Base-by-base conservation (phyloP, 2,113 vertebrate genomes). In the Dasypus novemcinctus region DNA sequence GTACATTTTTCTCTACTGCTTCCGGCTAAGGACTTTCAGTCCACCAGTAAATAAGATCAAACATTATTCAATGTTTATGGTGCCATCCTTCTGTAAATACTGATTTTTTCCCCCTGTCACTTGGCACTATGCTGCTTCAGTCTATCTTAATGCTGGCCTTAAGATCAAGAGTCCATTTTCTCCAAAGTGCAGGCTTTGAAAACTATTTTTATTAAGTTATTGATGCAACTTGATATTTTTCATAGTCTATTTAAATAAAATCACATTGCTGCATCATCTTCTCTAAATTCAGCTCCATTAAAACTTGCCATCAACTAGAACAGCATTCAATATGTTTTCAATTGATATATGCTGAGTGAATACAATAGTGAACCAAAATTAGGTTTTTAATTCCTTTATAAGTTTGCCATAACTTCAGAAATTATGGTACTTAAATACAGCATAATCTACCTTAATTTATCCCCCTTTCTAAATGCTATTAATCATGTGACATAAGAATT, bases 101-200 rank as follows among this genome's bases (percentile, higher is more conserved):
- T 87, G 93, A 92, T 94, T 96, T 97, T 97, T 96, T 95, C 18
- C 54, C 81, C 93, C 97, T n/a, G n/a, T 94, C 96, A 97, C 95
- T 97, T 98, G 98, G 98, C 96, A 94, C 91, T 97, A 94, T 98
- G 97, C 95, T 99, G 96, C 97, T 98, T 98, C 41, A 29, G 82
- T 97, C 74, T 97, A 95, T 99, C 98, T 99, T 99, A 99, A 99
- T 99, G 99, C 99, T 99, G 99, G 99, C 99, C 98, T 99, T 99
- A 99, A 99, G 99, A 98, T 98, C 96, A 97, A 97, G 97, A 97
- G 95, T 90, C 98, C 97, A 98, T 98, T 97, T 97, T 97, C 95
- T 98, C 98, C 94, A 95, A 90, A 98, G 96, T 95, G 83, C 98
- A 98, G 95, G n/a, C n/a, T n/a, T n/a, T n/a, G n/a, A n/a, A n/a